phyloP scores from a whole-genome alignment of 2,797 vertebrate genomes.

The Myotis vivesi region DNA sequence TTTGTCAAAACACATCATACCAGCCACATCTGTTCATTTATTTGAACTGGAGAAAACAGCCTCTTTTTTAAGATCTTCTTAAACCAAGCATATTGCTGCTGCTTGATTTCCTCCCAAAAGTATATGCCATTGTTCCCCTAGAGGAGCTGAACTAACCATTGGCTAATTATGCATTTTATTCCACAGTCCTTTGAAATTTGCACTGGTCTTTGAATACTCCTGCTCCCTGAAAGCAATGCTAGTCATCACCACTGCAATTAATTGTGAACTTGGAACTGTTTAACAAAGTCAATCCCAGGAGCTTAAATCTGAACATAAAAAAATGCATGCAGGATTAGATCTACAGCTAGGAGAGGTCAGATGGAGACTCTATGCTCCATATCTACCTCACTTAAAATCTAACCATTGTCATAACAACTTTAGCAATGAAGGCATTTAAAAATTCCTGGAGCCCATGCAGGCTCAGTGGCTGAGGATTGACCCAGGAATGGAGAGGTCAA shows the following conservation, averaged over 20 bases:
- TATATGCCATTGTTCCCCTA: background rate
- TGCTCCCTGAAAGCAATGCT: background rate
- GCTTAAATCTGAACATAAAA: background rate
- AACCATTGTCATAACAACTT: background rate
- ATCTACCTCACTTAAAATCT: background rate
- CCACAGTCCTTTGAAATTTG: background rate
- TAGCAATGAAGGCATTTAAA: background rate
- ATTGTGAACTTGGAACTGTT: background rate
- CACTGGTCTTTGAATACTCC: background rate
- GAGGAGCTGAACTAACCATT: background rate
- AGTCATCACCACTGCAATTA: background rate
- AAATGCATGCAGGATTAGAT: background rate
- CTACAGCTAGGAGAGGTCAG: no score
- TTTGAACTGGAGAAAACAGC: slow-evolving; percentile 47
- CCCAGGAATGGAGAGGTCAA: background rate
- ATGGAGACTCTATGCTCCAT: background rate
- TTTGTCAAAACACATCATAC: slow-evolving; percentile 41
- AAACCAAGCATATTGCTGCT: slow-evolving; percentile 7
- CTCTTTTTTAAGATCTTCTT: slow-evolving; percentile 29
- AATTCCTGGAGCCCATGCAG: background rate
- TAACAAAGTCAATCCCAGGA: background rate
- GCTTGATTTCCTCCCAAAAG: slow-evolving; percentile 31
- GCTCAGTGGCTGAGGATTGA: background rate
- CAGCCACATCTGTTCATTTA: slow-evolving; percentile 54
- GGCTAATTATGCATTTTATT: background rate